Base-by-base conservation (phyloP, 2,888 invertebrate species). In the Drosophila melanosoma region DNA sequence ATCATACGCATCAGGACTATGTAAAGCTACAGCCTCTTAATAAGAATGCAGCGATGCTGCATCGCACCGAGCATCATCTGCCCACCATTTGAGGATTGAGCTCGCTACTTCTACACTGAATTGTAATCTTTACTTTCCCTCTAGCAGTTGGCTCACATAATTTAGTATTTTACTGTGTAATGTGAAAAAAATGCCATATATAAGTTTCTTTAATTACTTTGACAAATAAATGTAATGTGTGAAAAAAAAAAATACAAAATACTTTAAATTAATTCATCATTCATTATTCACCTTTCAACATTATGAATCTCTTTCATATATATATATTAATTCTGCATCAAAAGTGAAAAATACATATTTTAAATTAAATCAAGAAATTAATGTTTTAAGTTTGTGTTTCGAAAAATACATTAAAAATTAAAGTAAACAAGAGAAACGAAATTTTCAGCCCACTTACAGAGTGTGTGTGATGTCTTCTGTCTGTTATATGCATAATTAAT, bases 31-130 rank as follows among this genome's bases (percentile, higher is more conserved):
- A 92, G 80, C 91, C 92, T 45, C 84, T 93, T 51, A 93, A 92
- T 72, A 92, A 91, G 74, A 91, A 92, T 64, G 81, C 83, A 20
- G 87, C 87, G 20, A 73, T 91, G 64, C 82, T 89, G 57, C 91
- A 92, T 69, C 88, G 93, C 76, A 91, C 92, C 61, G 93, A 93
- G 80, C 93, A 93, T 78, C 93, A 93, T 82, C 87, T 93, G 79
- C 93, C 93, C 70, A 93, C 93, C 35, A 93, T 93, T 74, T 92
- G 72, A 91, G 76, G 23, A 42, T 63, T n/a, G 59, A 49, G n/a
- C 29, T 52, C 23, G 35, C 38, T 29, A 35, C 56, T 36, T 63
- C 54, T 51, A 69, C 69, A 61, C 68, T 65, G 45, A 54, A 62
- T 29, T 52, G 58, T 45, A 71, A 58, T 65, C 42, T 67, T 71